A percentile compares a stretch with the other conserved stretches of the same genome.
These are phyloP conservation scores for Sinohyriopsis cumingii DNA, from an alignment of 2,888 invertebrate genomes.

Conservation along the genomic window DNA sequence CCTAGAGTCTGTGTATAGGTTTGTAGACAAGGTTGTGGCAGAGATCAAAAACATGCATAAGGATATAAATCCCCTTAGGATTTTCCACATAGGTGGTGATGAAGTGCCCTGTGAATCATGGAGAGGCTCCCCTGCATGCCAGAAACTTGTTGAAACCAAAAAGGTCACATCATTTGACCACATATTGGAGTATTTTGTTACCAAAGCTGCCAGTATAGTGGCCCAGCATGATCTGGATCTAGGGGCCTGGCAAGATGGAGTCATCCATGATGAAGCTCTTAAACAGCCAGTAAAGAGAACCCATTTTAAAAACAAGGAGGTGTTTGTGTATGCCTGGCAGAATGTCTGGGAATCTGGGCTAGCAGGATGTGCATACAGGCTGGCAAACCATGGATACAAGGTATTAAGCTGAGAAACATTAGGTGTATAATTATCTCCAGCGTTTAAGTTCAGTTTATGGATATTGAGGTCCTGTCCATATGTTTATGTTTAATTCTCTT, in stretches of 20 bases:
- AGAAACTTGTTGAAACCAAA: conserved; percentile 36
- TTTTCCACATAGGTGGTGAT: conserved; percentile 68
- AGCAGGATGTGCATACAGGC: conserved; percentile 56
- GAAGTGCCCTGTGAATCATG: conserved; percentile 64
- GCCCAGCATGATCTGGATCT: conserved; percentile 40
- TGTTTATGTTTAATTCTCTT: too few species aligned
- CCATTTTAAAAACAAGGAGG: conserved; percentile 47
- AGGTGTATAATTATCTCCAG: neutral
- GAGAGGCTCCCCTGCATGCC: conserved; percentile 59
- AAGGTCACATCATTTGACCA: conserved; percentile 38
- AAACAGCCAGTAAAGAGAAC: conserved; percentile 34
- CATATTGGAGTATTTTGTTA: conserved; percentile 58
- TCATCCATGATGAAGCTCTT: conserved; percentile 41
- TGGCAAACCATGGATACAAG: conserved; percentile 65
- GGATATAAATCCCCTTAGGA: conserved; percentile 48
- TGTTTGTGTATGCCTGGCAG: conserved; percentile 63
- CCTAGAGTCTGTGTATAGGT: conserved; percentile 60
- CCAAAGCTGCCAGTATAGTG: conserved; percentile 47
- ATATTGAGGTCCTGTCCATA: too few species aligned
- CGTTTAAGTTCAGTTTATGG: too few species aligned
- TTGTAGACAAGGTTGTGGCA: conserved; percentile 60
- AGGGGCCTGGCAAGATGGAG: conserved; percentile 58
- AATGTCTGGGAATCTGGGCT: conserved; percentile 68
- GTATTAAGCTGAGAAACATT: conserved; percentile 25
- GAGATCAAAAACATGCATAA: conserved; percentile 57